phyloP scores from a whole-genome alignment of 2,113 vertebrate species.

The Neogale vison region DNA sequence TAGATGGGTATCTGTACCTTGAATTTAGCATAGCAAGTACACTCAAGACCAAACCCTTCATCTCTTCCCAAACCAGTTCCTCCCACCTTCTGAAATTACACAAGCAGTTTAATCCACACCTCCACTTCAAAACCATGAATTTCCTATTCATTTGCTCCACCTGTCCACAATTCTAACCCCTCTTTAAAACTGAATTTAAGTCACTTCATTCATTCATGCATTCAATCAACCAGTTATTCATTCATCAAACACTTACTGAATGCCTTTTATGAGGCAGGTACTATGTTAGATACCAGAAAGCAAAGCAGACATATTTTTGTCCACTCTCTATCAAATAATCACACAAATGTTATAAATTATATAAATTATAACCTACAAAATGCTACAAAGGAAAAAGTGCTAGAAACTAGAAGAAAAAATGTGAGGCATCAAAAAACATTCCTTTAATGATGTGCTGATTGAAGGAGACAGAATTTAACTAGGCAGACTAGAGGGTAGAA shows the following conservation, averaged over 20 bases:
- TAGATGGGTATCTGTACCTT: not conserved
- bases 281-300: not conserved
- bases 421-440: slow-evolving; percentile 8
- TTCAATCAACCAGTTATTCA: slow-evolving; percentile 54
- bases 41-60: slow-evolving; percentile 18
- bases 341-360: not conserved
- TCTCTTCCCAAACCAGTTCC: slow-evolving; percentile 9
- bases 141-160: slow-evolving; percentile 7
- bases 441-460: not conserved
- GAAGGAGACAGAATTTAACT: not conserved
- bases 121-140: slow-evolving; percentile 10
- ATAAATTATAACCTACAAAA: slow-evolving; percentile 19
- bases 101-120: not conserved
- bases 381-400: not conserved
- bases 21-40: not conserved
- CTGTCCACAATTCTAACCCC: slow-evolving; percentile 52
- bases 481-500: not conserved
- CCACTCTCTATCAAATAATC: slow-evolving; percentile 18
- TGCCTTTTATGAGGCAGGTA: slow-evolving; percentile 25
- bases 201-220: not conserved
- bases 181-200: slow-evolving; percentile 49
- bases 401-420: slow-evolving; percentile 11
- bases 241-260: slow-evolving; percentile 32
- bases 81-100: slow-evolving; percentile 14
- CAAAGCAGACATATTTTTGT: slow-evolving; percentile 6